phyloP scores from a whole-genome alignment of 2,888 invertebrate genomes.

The Noctuana brunneofusca region DNA sequence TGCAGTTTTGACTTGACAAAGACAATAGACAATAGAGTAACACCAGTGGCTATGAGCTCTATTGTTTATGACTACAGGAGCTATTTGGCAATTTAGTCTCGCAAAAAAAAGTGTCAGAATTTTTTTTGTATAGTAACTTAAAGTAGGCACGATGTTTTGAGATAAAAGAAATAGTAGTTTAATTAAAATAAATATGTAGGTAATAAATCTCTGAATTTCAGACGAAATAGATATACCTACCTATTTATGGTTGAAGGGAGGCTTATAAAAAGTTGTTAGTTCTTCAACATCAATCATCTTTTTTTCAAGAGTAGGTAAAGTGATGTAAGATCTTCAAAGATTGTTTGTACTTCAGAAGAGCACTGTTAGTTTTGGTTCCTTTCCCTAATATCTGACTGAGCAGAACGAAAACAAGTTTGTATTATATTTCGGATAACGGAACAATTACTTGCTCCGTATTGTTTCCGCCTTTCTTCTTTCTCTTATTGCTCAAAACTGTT shows the following conservation, averaged over 20 bases:
- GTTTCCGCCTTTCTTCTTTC: conserved; percentile 47
- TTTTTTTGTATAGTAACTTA: neutral
- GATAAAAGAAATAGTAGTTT: neutral
- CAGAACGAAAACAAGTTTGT: conserved; percentile 18
- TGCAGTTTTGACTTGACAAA: conserved; percentile 49
- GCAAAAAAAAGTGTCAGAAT: conserved; percentile 50
- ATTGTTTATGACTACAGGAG: conserved; percentile 73
- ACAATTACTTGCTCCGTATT: conserved; percentile 23
- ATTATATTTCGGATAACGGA: conserved; percentile 19
- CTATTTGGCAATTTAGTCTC: conserved; percentile 56
- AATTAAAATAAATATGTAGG: too few species aligned
- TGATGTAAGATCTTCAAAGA: neutral
- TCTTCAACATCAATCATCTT: neutral
- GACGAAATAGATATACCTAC: too few species aligned
- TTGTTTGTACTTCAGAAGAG: conserved; percentile 1
- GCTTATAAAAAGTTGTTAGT: neutral
- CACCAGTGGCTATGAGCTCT: conserved; percentile 73
- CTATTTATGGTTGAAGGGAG: too few species aligned
- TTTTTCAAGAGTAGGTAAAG: too few species aligned
- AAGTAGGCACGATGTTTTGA: neutral
- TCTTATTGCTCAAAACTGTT: conserved; percentile 63
- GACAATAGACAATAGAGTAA: conserved; percentile 64
- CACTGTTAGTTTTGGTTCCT: conserved; percentile 15
- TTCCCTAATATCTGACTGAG: neutral
- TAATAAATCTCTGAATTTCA: too few species aligned